Evolutionary conservation across 2,888 invertebrate species (phyloP).

Genomic region (Pomacea canaliculata): DNA sequence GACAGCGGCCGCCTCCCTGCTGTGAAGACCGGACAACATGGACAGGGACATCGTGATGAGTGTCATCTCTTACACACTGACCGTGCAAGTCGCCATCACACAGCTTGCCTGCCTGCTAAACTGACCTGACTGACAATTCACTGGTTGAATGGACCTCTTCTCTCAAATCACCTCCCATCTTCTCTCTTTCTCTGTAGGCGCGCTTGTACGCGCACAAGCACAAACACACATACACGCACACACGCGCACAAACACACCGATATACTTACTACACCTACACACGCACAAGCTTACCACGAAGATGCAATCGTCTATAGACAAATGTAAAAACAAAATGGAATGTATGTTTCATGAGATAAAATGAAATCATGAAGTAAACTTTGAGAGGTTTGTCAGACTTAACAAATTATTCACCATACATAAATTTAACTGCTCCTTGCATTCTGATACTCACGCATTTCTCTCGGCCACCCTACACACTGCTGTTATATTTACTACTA

Average conservation of each 20-base stretch:
- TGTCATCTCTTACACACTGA: not conserved
- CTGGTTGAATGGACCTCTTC: not conserved
- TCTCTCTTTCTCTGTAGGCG: not conserved
- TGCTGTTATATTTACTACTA: no score
- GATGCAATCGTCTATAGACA: not conserved
- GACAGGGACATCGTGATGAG: no score
- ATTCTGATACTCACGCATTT: no score
- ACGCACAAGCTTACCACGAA: not conserved
- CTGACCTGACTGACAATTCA: not conserved
- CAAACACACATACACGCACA: slow-evolving; percentile 6
- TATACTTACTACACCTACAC: not conserved
- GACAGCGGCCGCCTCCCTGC: not conserved
- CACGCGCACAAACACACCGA: not conserved
- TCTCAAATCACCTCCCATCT: not conserved
- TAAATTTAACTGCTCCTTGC: no score
- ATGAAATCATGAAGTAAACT: no score
- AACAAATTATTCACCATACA: no score
- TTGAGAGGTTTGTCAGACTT: no score
- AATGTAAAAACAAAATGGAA: not conserved
- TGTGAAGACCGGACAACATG: no score
- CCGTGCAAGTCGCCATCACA: not conserved
- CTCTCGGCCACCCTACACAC: no score
- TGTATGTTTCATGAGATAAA: no score
- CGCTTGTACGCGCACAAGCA: not conserved
- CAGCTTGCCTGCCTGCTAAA: not conserved